Conservation (phyloP, 1,140 invertebrate species). For the Bombus waltoni region DNA sequence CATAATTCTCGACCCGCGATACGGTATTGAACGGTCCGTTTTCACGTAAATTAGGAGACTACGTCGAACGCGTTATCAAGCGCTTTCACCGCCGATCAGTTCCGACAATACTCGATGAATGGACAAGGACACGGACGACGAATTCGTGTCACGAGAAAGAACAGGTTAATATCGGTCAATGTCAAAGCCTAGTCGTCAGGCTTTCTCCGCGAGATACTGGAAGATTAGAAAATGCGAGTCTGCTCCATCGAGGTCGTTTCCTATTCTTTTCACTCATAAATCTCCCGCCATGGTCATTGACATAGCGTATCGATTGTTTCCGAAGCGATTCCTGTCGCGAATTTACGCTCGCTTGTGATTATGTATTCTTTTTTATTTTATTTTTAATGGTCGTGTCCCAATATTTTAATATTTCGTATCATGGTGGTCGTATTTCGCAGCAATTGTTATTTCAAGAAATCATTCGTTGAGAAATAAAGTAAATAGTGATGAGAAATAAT, state of each 20-base stretch:
- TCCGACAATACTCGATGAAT: neutral
- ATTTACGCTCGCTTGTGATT: too few species aligned
- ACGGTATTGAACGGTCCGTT: neutral
- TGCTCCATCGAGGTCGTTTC: constrained; percentile 26
- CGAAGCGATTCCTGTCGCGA: too few species aligned
- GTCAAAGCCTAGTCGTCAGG: constrained; percentile 19
- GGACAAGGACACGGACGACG: constrained; percentile 10
- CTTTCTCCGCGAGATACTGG: constrained; percentile 45
- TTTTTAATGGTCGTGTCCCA: accelerated
- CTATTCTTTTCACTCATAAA: constrained; percentile 22
- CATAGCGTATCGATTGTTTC: neutral
- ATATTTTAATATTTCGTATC: neutral
- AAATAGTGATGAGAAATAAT: too few species aligned
- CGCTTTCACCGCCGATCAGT: constrained; percentile 43
- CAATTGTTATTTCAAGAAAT: too few species aligned
- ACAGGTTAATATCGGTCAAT: constrained; percentile 48
- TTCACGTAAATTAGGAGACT: neutral
- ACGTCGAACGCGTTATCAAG: neutral
- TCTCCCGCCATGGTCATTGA: neutral
- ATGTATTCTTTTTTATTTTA: too few species aligned
- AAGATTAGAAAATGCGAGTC: constrained; percentile 6
- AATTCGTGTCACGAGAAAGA: constrained; percentile 49
- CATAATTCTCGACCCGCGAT: neutral
- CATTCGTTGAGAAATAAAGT: too few species aligned
- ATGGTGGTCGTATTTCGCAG: too few species aligned